These are phyloP conservation scores for Eurystomus glaucurus DNA, from an alignment of 2,797 vertebrate genomes.

Conservation along the genomic window DNA sequence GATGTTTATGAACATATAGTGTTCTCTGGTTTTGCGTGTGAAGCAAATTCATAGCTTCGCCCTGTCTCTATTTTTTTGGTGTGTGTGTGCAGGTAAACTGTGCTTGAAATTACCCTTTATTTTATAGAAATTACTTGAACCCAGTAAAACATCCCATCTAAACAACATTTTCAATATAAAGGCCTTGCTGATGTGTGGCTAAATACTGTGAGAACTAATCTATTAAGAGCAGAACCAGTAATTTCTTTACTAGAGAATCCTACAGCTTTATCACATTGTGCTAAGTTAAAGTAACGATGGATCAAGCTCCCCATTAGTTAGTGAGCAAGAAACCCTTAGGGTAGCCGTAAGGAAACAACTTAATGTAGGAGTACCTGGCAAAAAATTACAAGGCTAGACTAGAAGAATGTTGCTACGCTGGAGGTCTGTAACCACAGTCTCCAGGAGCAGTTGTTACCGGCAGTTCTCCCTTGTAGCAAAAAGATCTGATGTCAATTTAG, in stretches of 20 bases:
- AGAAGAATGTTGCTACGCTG: constrained; percentile 39
- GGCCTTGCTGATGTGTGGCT: neutral
- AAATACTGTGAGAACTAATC: constrained; percentile 60
- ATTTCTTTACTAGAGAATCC: constrained; percentile 56
- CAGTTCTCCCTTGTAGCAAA: neutral
- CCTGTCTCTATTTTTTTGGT: neutral
- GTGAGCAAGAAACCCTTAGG: constrained; percentile 53
- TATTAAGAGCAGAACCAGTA: constrained; percentile 44
- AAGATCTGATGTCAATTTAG: neutral
- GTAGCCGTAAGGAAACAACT: constrained; percentile 55
- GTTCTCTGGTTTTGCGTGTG: neutral
- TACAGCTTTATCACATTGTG: constrained; percentile 47
- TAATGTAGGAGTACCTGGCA: constrained; percentile 54
- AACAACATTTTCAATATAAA: constrained; percentile 12
- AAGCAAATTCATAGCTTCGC: neutral
- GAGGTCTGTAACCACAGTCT: constrained; percentile 42
- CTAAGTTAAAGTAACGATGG: constrained; percentile 53
- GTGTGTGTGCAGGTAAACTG: neutral
- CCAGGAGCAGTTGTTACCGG: neutral
- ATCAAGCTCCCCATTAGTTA: constrained; percentile 68
- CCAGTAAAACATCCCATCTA: neutral
- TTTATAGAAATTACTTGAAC: constrained; percentile 5
- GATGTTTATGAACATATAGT: neutral
- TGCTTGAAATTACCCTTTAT: constrained; percentile 22
- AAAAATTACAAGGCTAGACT: constrained; percentile 54